Conservation (phyloP, 2,888 invertebrate genomes). For the Stictocephala bisonia region DNA sequence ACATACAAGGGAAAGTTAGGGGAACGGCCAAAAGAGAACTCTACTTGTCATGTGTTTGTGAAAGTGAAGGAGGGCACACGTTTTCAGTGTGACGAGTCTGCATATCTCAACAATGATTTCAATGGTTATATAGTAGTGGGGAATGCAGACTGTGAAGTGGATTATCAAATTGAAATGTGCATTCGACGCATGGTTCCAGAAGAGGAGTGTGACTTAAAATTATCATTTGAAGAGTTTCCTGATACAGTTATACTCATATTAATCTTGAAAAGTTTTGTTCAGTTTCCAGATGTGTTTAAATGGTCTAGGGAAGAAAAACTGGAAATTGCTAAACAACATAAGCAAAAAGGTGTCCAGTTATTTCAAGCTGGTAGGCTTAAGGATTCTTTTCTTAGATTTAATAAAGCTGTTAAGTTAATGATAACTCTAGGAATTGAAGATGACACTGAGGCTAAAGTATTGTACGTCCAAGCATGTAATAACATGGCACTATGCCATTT, state of each 20-base stretch:
- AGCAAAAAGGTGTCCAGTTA: conserved; percentile 71
- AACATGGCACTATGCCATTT: conserved; percentile 88
- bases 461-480: conserved; percentile 74
- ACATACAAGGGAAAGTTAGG: background rate
- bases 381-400: conserved; percentile 81
- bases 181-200: conserved; percentile 48
- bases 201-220: conserved; percentile 38
- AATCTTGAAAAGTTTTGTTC: conserved; percentile 50
- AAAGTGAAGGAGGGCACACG: conserved; percentile 20
- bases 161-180: conserved; percentile 60
- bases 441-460: conserved; percentile 67
- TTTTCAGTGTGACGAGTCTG: conserved; percentile 7
- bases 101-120: conserved; percentile 13
- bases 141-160: conserved; percentile 60
- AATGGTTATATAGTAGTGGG: conserved; percentile 54
- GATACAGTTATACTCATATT: conserved; percentile 43
- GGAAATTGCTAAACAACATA: conserved; percentile 67
- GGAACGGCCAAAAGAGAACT: conserved; percentile 25
- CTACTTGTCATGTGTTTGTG: conserved; percentile 36
- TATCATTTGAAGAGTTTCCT: conserved; percentile 15
- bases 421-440: conserved; percentile 72
- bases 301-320: conserved; percentile 71
- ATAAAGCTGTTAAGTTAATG: conserved; percentile 78
- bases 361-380: conserved; percentile 71
- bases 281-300: conserved; percentile 66